These are phyloP conservation scores for Drosophila ironensis DNA, from an alignment of 1,140 invertebrate species.

Conservation along the genomic window DNA sequence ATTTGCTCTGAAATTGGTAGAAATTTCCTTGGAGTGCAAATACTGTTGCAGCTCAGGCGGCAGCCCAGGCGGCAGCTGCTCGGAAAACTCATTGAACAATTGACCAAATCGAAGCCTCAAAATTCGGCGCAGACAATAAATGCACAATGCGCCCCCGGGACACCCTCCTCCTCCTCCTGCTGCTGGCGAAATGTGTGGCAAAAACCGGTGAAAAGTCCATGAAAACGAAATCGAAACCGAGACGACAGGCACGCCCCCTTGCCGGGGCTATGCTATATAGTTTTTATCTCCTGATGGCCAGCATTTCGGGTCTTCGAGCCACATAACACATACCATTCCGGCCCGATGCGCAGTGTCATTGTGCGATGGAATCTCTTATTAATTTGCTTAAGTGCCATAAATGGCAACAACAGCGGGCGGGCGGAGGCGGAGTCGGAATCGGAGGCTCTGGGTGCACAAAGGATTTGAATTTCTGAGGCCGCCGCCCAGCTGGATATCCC, in stretches of 20 bases:
- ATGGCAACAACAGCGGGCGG: conserved; percentile 42
- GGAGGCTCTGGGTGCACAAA: conserved; percentile 34
- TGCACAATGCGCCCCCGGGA: conserved; percentile 20
- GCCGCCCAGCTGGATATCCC: conserved; percentile 63
- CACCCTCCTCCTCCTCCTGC: background rate
- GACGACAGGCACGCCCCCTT: conserved; percentile 10
- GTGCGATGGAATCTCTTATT: conserved; percentile 64
- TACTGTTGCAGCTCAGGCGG: no score
- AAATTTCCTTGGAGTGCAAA: no score
- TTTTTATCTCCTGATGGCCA: conserved; percentile 6
- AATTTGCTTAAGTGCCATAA: conserved; percentile 78
- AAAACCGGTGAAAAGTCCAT: conserved; percentile 58
- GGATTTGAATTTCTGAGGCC: conserved; percentile 51
- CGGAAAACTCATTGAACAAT: conserved; percentile 71
- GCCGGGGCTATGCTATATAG: background rate
- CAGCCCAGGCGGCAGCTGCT: conserved; percentile 65
- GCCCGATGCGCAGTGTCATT: conserved; percentile 19
- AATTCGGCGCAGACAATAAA: conserved; percentile 50
- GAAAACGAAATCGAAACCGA: conserved; percentile 40
- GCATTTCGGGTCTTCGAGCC: no score
- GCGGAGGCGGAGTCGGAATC: no score
- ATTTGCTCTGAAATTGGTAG: no score
- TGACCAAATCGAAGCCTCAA: conserved; percentile 63
- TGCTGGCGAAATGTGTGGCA: conserved; percentile 40
- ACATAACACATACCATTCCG: no score